Base-by-base conservation (phyloP, 2,888 invertebrate species). In the Ophion ellenae region DNA sequence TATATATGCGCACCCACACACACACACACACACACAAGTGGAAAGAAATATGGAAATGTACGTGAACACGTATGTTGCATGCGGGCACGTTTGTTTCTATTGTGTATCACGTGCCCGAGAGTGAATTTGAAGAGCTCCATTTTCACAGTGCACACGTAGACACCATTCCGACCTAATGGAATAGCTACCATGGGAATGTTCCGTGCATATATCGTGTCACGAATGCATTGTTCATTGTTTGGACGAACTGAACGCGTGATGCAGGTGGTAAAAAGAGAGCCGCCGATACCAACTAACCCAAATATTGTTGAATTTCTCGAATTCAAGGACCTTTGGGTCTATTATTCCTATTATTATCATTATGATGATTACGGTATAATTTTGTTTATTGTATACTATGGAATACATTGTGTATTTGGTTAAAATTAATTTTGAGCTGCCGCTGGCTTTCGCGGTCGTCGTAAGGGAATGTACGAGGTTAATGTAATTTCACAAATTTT, bases 91-190 rank as follows among this genome's bases (percentile, higher is more conserved):
- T 76, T 74, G 14, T 24, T 63, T 47, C 69, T 75, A 74, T 36
- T 63, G 47, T 80, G 40, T 24, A 64, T 81, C 75, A 76, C 82
- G 83, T 80, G 85, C 83, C 69, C 83, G 88, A 87, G 87, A 87
- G 87, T 86, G 85, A 88, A 84, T 87, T 88, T 83, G n/a, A 78
- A 74, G 24, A 47, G 57, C 28, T 81, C 63, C 36, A 78, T 81
- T 80, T 75, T 24, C 73, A 63, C 63, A 14, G 53, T 53, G 14
- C 53, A 4, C 73, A 66, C 80, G 73, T 73, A 57, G 53, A 59
- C 40, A 63, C 57, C 53, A 80, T 79, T 79, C 20, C 32, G 59
- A 61, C 32, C 74, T 61, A 17, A 67, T 67, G 32, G 28, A 59
- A 67, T 45, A 53, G 53, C 53, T 53, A n/a, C 57, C 59, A 24